These are phyloP conservation scores for Conomelus anceps DNA, from an alignment of 2,888 invertebrate species.

Conservation along the genomic window DNA sequence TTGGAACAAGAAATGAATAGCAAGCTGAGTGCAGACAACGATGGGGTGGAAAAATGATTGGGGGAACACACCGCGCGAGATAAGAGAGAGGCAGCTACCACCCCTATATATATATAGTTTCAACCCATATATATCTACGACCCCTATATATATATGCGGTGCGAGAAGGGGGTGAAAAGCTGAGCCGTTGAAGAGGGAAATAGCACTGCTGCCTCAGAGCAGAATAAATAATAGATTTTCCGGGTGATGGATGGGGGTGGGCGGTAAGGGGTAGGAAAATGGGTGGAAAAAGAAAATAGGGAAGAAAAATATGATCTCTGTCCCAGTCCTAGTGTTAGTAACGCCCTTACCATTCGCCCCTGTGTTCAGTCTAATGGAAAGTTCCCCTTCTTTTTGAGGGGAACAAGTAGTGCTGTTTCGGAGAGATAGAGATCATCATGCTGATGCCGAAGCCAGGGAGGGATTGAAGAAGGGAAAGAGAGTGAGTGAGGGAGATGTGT, in stretches of 20 bases:
- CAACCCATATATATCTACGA: too few species aligned
- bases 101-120: too few species aligned
- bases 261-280: conserved; percentile 18
- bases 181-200: background rate
- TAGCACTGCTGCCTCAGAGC: background rate
- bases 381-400: conserved; percentile 4
- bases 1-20: too few species aligned
- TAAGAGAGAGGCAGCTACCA: too few species aligned
- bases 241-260: background rate
- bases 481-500: too few species aligned
- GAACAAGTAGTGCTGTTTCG: background rate
- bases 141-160: too few species aligned
- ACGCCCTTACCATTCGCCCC: conserved; percentile 22
- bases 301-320: conserved; percentile 36
- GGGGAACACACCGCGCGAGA: too few species aligned
- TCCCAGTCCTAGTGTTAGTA: too few species aligned
- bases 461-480: background rate
- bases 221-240: background rate
- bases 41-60: too few species aligned
- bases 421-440: background rate
- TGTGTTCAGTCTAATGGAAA: conserved; percentile 23
- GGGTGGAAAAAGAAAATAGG: conserved; percentile 38
- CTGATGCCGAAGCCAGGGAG: background rate
- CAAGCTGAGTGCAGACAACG: too few species aligned
- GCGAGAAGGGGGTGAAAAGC: background rate